These are phyloP conservation scores for Procambarus clarkii DNA, from an alignment of 1,140 invertebrate species.

Conservation along the genomic window DNA sequence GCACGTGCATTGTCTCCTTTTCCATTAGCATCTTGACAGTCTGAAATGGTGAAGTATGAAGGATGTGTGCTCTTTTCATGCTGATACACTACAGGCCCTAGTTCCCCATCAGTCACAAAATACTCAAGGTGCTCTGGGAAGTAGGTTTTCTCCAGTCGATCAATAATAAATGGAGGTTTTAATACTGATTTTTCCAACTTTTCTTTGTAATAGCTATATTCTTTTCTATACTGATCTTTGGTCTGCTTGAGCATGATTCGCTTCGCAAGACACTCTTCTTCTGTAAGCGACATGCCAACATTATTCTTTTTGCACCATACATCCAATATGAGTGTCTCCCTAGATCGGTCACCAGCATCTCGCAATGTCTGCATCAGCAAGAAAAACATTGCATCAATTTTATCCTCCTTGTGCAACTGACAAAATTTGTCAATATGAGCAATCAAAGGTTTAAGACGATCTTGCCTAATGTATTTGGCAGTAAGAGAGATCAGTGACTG, in stretches of 20 bases:
- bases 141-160: slow-evolving; percentile 54
- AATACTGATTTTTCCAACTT: slow-evolving; percentile 57
- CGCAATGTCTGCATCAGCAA: slow-evolving; percentile 49
- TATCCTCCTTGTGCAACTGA: slow-evolving; percentile 52
- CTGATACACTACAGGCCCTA: slow-evolving; percentile 25
- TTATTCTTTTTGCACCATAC: slow-evolving; percentile 42
- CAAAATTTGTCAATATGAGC: slow-evolving; percentile 62
- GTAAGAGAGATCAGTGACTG: slow-evolving; percentile 47
- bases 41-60: slow-evolving; percentile 44
- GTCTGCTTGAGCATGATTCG: slow-evolving; percentile 58
- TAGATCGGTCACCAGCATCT: slow-evolving; percentile 42
- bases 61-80: slow-evolving; percentile 42
- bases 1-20: background rate
- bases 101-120: slow-evolving; percentile 43
- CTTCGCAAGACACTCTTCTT: slow-evolving; percentile 63
- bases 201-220: slow-evolving; percentile 60
- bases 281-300: slow-evolving; percentile 40
- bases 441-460: slow-evolving; percentile 56
- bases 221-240: slow-evolving; percentile 61
- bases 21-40: background rate
- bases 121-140: slow-evolving; percentile 61
- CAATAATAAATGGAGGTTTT: slow-evolving; percentile 56
- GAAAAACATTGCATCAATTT: slow-evolving; percentile 61
- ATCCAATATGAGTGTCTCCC: slow-evolving; percentile 35
- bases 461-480: slow-evolving; percentile 58